Evolutionary conservation across 2,888 invertebrate genomes (phyloP).

Genomic region (Eristalis tenax): DNA sequence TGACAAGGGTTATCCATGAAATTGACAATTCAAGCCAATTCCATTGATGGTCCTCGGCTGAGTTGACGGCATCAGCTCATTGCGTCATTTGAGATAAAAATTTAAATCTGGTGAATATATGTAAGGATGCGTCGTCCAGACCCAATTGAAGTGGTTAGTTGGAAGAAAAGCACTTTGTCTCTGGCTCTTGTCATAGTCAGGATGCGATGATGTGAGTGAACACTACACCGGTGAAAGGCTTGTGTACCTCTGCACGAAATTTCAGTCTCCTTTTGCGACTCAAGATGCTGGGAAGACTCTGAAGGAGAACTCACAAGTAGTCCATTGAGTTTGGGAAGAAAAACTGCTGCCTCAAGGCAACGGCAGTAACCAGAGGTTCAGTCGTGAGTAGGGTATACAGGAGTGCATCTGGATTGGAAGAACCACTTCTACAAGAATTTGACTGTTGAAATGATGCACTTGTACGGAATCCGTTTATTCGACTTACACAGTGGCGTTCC

Average conservation of each 20-base stretch:
- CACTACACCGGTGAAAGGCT: not conserved
- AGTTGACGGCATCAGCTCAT: not conserved
- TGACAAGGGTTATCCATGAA: constrained; percentile 9
- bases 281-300: not conserved
- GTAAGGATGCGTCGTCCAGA: not conserved
- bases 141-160: not conserved
- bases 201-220: not conserved
- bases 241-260: not conserved
- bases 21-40: constrained; percentile 2
- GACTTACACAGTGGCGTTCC: not conserved
- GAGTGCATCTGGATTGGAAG: no score
- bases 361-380: not conserved
- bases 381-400: not conserved
- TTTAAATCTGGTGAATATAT: not conserved
- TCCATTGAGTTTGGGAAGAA: not conserved
- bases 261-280: not conserved
- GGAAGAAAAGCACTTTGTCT: not conserved
- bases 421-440: not conserved
- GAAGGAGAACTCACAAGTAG: not conserved
- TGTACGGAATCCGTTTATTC: not conserved
- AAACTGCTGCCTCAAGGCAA: not conserved
- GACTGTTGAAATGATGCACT: not conserved
- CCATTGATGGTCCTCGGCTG: not conserved
- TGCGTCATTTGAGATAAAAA: not conserved
- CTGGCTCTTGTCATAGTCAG: not conserved